Base-by-base conservation (phyloP, 2,113 vertebrate species). In the Peromyscus maniculatus region DNA sequence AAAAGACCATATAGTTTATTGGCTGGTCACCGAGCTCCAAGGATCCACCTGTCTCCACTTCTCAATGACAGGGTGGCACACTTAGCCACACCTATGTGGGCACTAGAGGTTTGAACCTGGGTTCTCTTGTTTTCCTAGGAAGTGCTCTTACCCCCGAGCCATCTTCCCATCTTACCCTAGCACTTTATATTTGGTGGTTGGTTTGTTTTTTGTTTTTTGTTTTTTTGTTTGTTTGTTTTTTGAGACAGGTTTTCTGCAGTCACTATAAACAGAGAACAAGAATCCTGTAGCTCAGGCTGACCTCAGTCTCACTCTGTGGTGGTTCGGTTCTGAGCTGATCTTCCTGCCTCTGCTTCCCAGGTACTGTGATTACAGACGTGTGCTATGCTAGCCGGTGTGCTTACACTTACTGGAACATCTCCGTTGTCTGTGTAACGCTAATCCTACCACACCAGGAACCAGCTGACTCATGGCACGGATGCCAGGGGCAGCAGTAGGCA, bases 401-500 rank as follows among this genome's bases (percentile, higher is more conserved):
- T 46, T 33, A 8, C 46, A 43, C 46, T 77, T 77, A 46, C 39
- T 46, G 8, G 46, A 64, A 90, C n/a, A 90, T 90, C 72, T 64
- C 88, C 28, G 49, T 24, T 77, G 88, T 77, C 72, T 77, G 43
- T 49, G 26, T 67, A 43, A 90, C 0, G 4, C 10, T 46, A 46
- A 79, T 12, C 67, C 67, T 39, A 39, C 67, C 33, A 3, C 19
- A 52, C 49, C 39, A 49, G 94, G 94, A 97, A 78, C 98, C 64
- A 87, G 62, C 43, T 49, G 28, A 67, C 33, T 33, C 64, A 67
- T 3, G 17, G 39, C 31, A 87, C 36, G 43, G 8, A 24, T 36
- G 39, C 5, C 62, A 33, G 31, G 28, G 64, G 64, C 64, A 49
- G 46, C 1, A 66, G 82, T 7, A 98, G 98, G 74, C 97, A 88